Conservation (phyloP, 2,797 vertebrate genomes). For the Sebastes hubbsi region DNA sequence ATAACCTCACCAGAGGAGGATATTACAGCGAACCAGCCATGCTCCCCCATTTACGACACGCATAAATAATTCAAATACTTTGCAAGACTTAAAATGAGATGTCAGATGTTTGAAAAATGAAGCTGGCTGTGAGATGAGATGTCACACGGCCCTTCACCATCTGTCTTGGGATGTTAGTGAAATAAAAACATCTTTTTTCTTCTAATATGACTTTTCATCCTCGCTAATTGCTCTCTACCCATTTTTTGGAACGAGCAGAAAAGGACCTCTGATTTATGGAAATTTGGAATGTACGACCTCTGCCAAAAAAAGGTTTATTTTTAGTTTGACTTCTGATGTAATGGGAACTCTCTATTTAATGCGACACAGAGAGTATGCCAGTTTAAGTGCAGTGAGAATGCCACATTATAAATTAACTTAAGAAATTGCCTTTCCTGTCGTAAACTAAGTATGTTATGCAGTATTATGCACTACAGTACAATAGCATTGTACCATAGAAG, state of each 20-base stretch:
- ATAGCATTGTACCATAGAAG: neutral
- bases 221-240: conserved; percentile 52
- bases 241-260: conserved; percentile 42
- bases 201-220: conserved; percentile 27
- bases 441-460: neutral
- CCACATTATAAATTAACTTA: neutral
- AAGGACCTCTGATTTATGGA: conserved; percentile 49
- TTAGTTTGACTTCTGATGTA: conserved; percentile 33
- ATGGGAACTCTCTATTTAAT: conserved; percentile 25
- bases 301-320: conserved; percentile 40
- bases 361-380: neutral
- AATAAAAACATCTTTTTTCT: conserved; percentile 27
- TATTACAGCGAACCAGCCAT: conserved; percentile 36
- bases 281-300: conserved; percentile 35
- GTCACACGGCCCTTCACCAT: conserved; percentile 47
- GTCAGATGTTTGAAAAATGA: conserved; percentile 58
- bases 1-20: conserved; percentile 46
- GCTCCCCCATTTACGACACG: conserved; percentile 25
- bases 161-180: conserved; percentile 44
- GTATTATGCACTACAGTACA: neutral
- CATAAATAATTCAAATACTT: conserved; percentile 70
- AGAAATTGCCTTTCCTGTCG: neutral
- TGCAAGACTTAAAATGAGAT: conserved; percentile 62
- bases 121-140: conserved; percentile 48
- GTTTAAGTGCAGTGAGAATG: neutral